A percentile compares a stretch with the other conserved stretches of the same genome.
These are phyloP conservation scores for Cordylochernes scorpioides DNA, from an alignment of 2,888 invertebrate genomes.

Conservation along the genomic window DNA sequence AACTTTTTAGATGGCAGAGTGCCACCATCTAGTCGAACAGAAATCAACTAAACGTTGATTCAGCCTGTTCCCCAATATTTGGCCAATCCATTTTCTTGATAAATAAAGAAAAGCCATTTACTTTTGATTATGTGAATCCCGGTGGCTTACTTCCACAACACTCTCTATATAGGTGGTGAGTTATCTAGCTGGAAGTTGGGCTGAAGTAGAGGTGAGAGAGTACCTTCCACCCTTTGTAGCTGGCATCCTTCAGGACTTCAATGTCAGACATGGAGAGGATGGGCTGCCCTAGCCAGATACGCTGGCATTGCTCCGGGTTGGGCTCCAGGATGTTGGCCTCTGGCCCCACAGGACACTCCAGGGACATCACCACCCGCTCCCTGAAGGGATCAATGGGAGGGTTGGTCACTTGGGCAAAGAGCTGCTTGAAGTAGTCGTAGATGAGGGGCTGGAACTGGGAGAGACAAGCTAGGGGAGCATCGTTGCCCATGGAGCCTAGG, in stretches of 20 bases:
- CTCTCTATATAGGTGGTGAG: no score
- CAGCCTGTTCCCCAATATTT: no score
- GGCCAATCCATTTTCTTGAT: no score
- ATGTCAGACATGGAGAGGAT: constrained; percentile 76
- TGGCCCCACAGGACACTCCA: constrained; percentile 79
- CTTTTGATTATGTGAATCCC: no score
- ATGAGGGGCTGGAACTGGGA: constrained; percentile 78
- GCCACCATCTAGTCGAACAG: no score
- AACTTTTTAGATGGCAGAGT: no score
- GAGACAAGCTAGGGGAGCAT: constrained; percentile 84
- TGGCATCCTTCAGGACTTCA: constrained; percentile 53
- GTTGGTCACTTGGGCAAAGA: constrained; percentile 95
- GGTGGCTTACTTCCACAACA: no score
- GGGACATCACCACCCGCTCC: constrained; percentile 93
- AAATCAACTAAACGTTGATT: no score
- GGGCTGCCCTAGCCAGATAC: constrained; percentile 76
- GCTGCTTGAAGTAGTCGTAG: constrained; percentile 93
- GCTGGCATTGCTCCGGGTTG: constrained; percentile 53
- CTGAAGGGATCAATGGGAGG: constrained; percentile 98
- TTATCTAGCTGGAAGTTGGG: no score
- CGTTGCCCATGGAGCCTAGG: constrained; percentile 97
- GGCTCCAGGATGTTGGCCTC: constrained; percentile 79
- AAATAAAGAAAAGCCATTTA: no score
- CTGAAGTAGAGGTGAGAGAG: no score
- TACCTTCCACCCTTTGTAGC: constrained; percentile 58